Evolutionary conservation across 1,140 invertebrate genomes (phyloP), one percentile per base, ranked within the genome.

Genomic region (Lepidurus apus): DNA sequence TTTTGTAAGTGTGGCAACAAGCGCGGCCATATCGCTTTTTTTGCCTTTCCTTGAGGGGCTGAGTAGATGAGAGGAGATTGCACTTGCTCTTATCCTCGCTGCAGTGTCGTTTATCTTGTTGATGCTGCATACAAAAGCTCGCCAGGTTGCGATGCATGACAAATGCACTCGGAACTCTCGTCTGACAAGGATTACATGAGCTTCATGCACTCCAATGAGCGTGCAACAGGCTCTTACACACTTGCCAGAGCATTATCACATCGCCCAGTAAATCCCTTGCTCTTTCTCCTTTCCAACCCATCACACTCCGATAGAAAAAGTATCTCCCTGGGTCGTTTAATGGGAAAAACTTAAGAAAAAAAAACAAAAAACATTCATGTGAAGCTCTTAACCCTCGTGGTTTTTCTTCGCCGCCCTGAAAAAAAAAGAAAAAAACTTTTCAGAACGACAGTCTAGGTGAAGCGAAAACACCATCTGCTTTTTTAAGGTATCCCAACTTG

Each of bases 51-150:
- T 21, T 4, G 21, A 65, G 21, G 53, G 53, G 53, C 53, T 65
- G 53, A 65, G 53, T 65, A 65, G 53, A 65, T 65, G 53, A 65
- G 53, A 65, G 53, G 21, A 65, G 53, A 65, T 65, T 65, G 53
- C 53, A 21, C 53, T 65, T 65, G 53, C 53, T 65, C 53, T 65
- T 17, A 65, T 65, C 53, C 53, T 17, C 17, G 21, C 17, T 65
- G 21, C 53, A 65, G 53, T 65, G 53, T 65, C 53, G 53, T 65
- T 65, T 65, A 65, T 65, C 53, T n/a, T 65, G 53, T 65, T 65
- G 53, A 65, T 65, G 53, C 53, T 65, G 53, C 53, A 65, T 65
- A 65, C 53, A 65, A 65, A 65, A 65, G 53, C 53, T 65, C 53
- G 21, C 53, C 53, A 65, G 53, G 53, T 65, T 65, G 53, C 53